phyloP scores from a whole-genome alignment of 2,888 invertebrate species.

The Morpho achilles region DNA sequence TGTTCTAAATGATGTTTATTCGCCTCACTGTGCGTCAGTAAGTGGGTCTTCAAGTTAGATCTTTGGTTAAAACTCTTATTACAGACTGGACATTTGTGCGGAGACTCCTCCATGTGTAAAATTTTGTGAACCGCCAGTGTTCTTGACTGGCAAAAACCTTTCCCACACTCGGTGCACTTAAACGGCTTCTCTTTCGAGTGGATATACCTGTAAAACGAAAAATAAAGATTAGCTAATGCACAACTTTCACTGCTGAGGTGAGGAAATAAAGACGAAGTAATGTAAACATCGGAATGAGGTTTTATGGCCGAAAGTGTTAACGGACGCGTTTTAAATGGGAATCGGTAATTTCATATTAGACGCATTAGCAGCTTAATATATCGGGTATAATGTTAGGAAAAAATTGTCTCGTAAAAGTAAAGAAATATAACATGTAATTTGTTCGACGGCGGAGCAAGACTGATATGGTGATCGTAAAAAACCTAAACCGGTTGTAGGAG shows the following conservation, averaged over 20 bases:
- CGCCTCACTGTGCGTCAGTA: conserved; percentile 90
- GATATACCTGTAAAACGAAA: conserved; percentile 88
- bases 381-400: conserved; percentile 45
- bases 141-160: conserved; percentile 98
- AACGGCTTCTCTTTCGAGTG: conserved; percentile 99
- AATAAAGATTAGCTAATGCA: conserved; percentile 36
- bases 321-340: conserved; percentile 51
- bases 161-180: conserved; percentile 97
- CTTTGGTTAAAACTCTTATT: conserved; percentile 94
- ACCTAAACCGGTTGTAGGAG: conserved; percentile 64
- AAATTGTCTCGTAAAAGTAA: conserved; percentile 73
- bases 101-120: conserved; percentile 94
- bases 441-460: conserved; percentile 72
- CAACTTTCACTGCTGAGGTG: conserved; percentile 45
- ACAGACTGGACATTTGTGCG: conserved; percentile 95
- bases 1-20: conserved; percentile 72
- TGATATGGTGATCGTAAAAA: conserved; percentile 77
- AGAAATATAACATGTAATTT: conserved; percentile 78
- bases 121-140: conserved; percentile 98
- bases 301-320: conserved; percentile 41
- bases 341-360: conserved; percentile 54
- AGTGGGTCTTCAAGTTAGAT: conserved; percentile 93
- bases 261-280: conserved; percentile 36
- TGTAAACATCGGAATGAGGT: conserved; percentile 44
- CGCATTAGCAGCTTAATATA: conserved; percentile 63